These are phyloP conservation scores for Leptinotarsa tumamoca DNA, from an alignment of 2,888 invertebrate genomes.

Conservation along the genomic window DNA sequence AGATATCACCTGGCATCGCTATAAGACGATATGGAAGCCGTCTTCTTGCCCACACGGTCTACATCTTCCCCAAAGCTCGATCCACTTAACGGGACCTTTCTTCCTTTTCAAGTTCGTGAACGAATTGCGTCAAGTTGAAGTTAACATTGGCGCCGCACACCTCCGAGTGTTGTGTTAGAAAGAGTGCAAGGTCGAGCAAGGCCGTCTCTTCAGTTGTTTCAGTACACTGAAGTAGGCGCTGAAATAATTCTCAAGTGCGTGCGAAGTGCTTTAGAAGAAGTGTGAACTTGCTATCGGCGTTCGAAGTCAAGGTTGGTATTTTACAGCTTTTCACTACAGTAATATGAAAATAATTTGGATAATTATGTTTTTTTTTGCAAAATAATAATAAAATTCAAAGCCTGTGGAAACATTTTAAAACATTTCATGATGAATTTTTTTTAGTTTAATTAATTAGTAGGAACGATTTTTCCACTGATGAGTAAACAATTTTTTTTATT, in stretches of 20 bases:
- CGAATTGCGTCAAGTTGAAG: not conserved
- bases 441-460: too few relatives aligned
- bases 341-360: not conserved
- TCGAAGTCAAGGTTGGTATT: conserved; percentile 10
- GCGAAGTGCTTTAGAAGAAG: conserved; percentile 12
- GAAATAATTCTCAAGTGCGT: conserved; percentile 12
- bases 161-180: not conserved
- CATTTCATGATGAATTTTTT: too few relatives aligned
- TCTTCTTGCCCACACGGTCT: conserved; percentile 19
- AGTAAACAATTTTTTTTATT: too few relatives aligned
- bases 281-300: not conserved
- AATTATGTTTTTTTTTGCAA: not conserved
- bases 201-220: conserved; percentile 19
- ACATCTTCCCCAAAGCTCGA: conserved; percentile 19
- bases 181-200: conserved; percentile 17
- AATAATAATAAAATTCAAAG: too few relatives aligned
- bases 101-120: conserved; percentile 17
- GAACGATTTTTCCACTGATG: too few relatives aligned
- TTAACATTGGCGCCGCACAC: conserved; percentile 6
- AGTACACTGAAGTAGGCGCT: conserved; percentile 5
- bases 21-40: conserved; percentile 19
- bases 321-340: not conserved
- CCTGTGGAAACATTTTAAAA: too few relatives aligned
- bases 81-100: conserved; percentile 10
- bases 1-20: conserved; percentile 11